These are phyloP conservation scores for Drosophila peninsularis DNA, from an alignment of 2,888 invertebrate genomes.

Conservation along the genomic window DNA sequence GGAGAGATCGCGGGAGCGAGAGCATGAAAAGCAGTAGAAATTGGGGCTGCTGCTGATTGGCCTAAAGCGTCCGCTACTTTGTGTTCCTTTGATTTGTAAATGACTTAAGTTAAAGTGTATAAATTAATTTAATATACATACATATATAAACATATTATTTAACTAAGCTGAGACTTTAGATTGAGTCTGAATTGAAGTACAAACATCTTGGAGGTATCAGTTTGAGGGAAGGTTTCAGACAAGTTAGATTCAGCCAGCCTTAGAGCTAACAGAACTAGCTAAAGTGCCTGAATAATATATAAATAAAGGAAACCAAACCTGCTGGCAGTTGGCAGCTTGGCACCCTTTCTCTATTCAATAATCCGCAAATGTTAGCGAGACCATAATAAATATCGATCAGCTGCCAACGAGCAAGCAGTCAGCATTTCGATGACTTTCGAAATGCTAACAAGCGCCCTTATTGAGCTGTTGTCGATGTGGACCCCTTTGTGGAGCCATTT, in stretches of 20 bases:
- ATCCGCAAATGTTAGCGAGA: conserved; percentile 32
- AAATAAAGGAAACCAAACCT: not conserved
- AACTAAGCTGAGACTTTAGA: conserved; percentile 8
- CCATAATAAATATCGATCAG: conserved; percentile 58
- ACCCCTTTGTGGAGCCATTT: conserved; percentile 12
- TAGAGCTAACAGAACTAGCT: not conserved
- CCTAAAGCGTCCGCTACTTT: conserved; percentile 49
- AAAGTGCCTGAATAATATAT: not conserved
- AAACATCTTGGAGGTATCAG: no score
- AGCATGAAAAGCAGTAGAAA: conserved; percentile 55
- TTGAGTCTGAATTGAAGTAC: not conserved
- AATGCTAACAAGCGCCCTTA: conserved; percentile 68
- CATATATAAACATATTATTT: conserved; percentile 30
- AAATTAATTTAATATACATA: conserved; percentile 52
- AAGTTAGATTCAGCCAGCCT: not conserved
- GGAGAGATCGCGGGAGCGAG: conserved; percentile 49
- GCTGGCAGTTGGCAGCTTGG: not conserved
- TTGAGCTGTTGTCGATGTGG: conserved; percentile 63
- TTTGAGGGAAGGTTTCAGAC: no score
- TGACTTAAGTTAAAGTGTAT: conserved; percentile 69
- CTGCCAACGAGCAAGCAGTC: conserved; percentile 52
- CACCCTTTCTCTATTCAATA: conserved; percentile 16
- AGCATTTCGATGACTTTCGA: conserved; percentile 29
- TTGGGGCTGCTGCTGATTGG: conserved; percentile 23
- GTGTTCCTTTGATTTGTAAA: conserved; percentile 77